These are phyloP conservation scores for Cosmia trapezina DNA, from an alignment of 2,888 invertebrate genomes.

Conservation along the genomic window DNA sequence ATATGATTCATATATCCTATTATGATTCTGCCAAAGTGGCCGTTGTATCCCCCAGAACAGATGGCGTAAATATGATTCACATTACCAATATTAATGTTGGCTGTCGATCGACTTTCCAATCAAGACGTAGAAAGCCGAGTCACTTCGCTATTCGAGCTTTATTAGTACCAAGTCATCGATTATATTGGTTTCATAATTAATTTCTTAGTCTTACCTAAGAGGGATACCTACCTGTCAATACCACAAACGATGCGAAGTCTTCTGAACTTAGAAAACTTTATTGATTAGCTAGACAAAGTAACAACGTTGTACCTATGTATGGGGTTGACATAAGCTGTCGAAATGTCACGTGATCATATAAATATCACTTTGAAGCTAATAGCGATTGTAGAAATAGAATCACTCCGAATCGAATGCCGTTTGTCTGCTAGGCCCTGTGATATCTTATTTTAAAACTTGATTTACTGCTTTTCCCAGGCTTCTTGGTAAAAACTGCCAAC, in stretches of 20 bases:
- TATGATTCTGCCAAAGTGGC: too few relatives aligned
- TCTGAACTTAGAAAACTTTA: slow-evolving; percentile 22
- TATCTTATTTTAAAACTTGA: slow-evolving; percentile 8
- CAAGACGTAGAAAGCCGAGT: not conserved
- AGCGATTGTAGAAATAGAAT: too few relatives aligned
- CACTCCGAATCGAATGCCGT: too few relatives aligned
- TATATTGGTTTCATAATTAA: slow-evolving; percentile 12
- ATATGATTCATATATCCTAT: too few relatives aligned
- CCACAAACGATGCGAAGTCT: slow-evolving; percentile 5
- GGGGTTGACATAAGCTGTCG: too few relatives aligned
- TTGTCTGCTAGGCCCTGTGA: not conserved
- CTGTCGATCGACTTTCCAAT: not conserved
- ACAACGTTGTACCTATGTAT: too few relatives aligned
- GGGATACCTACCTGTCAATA: slow-evolving; percentile 16
- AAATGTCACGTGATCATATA: too few relatives aligned
- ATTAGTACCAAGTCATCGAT: not conserved
- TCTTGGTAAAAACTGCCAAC: not conserved
- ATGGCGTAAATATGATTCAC: not conserved
- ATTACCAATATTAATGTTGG: not conserved
- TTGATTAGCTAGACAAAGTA: not conserved
- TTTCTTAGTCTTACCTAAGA: not conserved
- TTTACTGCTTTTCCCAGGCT: not conserved
- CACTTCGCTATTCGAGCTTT: not conserved
- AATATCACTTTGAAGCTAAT: too few relatives aligned
- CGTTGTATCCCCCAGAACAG: too few relatives aligned